Percentiles rank a stretch among this genome's conserved stretches.
Evolutionary conservation across 2,888 invertebrate genomes (phyloP).

Genomic region (Bombyx huttoni): DNA sequence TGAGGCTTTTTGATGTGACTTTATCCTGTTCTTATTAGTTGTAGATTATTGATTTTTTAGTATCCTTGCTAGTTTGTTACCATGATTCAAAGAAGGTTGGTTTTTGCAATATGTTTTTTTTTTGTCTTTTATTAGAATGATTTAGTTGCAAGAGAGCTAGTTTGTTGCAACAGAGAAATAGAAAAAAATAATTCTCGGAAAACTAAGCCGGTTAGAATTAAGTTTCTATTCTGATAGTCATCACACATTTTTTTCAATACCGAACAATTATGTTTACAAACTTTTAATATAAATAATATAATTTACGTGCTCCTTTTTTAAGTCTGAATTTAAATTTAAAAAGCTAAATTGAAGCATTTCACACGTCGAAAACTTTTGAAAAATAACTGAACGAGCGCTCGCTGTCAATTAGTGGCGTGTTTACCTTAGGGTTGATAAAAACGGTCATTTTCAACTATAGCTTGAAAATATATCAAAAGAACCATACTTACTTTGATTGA

Average conservation of each 20-base stretch:
- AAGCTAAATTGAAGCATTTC: conserved; percentile 19
- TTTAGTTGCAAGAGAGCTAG: no score
- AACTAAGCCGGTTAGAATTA: no score
- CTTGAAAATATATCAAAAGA: conserved; percentile 7
- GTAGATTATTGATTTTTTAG: conserved; percentile 24
- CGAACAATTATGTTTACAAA: no score
- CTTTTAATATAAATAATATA: no score
- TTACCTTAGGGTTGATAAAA: conserved; percentile 11
- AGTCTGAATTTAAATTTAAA: not conserved
- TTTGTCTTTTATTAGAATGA: no score
- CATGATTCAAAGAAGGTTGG: no score
- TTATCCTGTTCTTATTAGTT: conserved; percentile 31
- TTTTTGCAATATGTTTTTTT: no score
- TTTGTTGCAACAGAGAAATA: no score
- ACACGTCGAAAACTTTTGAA: conserved; percentile 25
- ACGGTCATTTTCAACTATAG: not conserved
- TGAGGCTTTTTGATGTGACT: conserved; percentile 39
- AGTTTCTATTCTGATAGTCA: no score
- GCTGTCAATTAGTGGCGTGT: conserved; percentile 49
- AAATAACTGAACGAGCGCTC: conserved; percentile 32
- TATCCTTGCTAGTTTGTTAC: conserved; percentile 4
- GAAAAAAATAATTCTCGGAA: no score
- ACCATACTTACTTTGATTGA: no score
- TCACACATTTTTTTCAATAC: no score
- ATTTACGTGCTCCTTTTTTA: not conserved